Evolutionary conservation across 2,888 invertebrate genomes (phyloP), one percentile per base, ranked within the genome.

Genomic region (Lasius fuliginosus): DNA sequence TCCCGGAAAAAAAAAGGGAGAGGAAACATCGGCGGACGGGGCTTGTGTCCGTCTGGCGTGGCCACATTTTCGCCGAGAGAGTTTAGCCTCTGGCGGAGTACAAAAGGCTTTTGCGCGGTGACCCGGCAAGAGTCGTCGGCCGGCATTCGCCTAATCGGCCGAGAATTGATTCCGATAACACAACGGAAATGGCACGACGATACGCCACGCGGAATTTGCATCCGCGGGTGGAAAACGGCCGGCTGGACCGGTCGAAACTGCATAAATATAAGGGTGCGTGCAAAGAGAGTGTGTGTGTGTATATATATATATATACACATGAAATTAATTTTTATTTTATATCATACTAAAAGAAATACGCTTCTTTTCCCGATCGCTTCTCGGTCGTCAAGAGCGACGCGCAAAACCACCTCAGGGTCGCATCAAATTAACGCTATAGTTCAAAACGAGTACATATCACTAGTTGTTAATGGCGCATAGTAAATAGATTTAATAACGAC

Each of bases 371-470:
- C 81, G 79, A 85, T 85, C 23, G 77, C 40, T 83, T 69, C 84
- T 46, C 56, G 67, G 71, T 85, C 85, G 76, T 58, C 40, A 33
- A 27, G 1, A 46, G 71, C 40, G 68, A n/a, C 30, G 49, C 36
- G 77, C 84, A 65, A 84, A 65, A 84, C 64, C 86, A 85, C 88
- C 86, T 84, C 85, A 91, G 85, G 88, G 84, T 89, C 86, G 86
- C 87, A 92, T 92, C 90, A 92, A 92, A 93, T 88, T 90, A 91
- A 92, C 88, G 87, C 89, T 85, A 91, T 91, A 93, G 92, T 92
- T 93, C 92, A 93, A 94, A 92, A 91, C 87, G 84, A 91, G 91
- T 92, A 91, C 93, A 93, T 94, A 94, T 94, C 93, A 93, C 86
- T 94, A 94, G 91, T 89, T 87, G 64, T 89, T 85, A 86, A 91